Percentiles rank a stretch among this genome's conserved stretches.
phyloP scores from a whole-genome alignment of 2,113 vertebrate genomes.

The Sander vitreus region DNA sequence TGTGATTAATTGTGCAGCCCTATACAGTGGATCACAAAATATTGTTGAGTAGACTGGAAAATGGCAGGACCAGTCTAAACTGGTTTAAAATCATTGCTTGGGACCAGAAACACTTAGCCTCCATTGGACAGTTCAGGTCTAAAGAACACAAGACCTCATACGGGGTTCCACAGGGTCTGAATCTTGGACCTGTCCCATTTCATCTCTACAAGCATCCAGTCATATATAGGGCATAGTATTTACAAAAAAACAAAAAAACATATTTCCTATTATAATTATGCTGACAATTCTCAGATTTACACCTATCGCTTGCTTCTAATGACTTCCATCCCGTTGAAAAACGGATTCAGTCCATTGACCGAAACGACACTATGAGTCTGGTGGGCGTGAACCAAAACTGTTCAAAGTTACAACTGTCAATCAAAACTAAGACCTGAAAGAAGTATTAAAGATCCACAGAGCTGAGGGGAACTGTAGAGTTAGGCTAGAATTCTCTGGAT shows the following conservation, averaged over 20 bases:
- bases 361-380: not conserved
- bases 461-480: too few species aligned
- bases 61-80: not conserved
- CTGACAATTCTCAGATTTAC: not conserved
- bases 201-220: not conserved
- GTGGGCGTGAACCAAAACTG: not conserved
- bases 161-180: not conserved
- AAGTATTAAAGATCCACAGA: too few species aligned
- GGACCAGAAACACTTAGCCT: not conserved
- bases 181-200: not conserved
- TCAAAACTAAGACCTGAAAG: too few species aligned
- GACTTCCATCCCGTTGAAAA: not conserved
- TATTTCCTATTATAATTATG: not conserved
- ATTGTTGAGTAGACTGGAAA: not conserved
- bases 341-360: not conserved
- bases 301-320: not conserved
- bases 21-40: not conserved
- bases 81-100: not conserved
- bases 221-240: not conserved
- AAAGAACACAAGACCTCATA: not conserved
- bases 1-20: too few species aligned
- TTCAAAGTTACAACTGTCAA: too few species aligned
- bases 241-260: not conserved
- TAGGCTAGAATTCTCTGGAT: too few species aligned
- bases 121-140: not conserved